Evolutionary conservation across 2,888 invertebrate species (phyloP).

Genomic region (Heteromurus nitidus): DNA sequence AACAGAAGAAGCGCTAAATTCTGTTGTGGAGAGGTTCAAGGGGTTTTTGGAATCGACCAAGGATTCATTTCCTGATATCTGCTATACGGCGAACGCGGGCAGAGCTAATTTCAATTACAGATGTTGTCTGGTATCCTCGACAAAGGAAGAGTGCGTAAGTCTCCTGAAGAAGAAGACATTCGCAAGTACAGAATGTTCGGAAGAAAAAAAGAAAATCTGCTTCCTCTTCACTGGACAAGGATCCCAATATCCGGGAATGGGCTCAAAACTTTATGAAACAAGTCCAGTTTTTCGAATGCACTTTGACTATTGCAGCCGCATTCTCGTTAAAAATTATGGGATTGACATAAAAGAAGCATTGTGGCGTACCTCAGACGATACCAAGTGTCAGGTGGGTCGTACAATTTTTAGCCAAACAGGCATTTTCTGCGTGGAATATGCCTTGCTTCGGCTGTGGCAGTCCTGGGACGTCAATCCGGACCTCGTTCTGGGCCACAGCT

Average conservation of each 20-base stretch:
- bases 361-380: constrained; percentile 1
- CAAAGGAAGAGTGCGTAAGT: constrained; percentile 25
- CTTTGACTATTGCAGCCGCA: constrained; percentile 17
- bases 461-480: constrained; percentile 55
- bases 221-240: constrained; percentile 57
- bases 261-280: constrained; percentile 28
- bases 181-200: background rate
- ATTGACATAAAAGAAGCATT: constrained; percentile 2
- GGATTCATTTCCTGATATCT: constrained; percentile 44
- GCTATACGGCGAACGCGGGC: constrained; percentile 53
- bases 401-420: constrained; percentile 55
- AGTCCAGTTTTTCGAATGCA: constrained; percentile 21
- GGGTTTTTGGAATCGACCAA: background rate
- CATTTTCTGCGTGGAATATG: constrained; percentile 60
- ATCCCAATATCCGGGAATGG: constrained; percentile 57
- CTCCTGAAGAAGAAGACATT: background rate
- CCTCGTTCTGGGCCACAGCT: constrained; percentile 61
- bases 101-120: constrained; percentile 54
- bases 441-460: constrained; percentile 44
- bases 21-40: background rate
- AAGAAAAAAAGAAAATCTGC: constrained; percentile 22
- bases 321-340: constrained; percentile 7
- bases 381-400: background rate
- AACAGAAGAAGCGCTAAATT: constrained; percentile 12
- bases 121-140: constrained; percentile 40